Percentiles rank a stretch among this genome's conserved stretches.
phyloP scores from a whole-genome alignment of 1,140 invertebrate species.

The Orius insidiosus region DNA sequence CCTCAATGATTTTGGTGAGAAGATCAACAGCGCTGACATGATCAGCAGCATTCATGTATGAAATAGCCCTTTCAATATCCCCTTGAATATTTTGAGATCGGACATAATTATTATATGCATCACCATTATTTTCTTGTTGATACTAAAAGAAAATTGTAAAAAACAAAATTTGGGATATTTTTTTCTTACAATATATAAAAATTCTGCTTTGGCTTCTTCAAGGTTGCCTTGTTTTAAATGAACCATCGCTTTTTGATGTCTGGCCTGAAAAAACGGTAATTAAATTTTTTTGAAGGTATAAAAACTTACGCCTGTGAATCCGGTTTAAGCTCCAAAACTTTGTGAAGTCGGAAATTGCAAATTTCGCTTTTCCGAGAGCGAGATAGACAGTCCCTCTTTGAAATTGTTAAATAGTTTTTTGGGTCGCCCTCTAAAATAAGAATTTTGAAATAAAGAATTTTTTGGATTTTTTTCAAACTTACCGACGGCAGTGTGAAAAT shows the following conservation, averaged over 20 bases:
- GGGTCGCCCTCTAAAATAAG: conserved; percentile 76
- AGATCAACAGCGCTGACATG: conserved; percentile 49
- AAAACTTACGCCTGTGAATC: conserved; percentile 59
- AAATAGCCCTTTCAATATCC: conserved; percentile 47
- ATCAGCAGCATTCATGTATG: conserved; percentile 45
- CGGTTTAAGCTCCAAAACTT: conserved; percentile 80
- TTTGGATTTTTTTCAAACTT: conserved; percentile 25
- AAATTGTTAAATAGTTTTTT: conserved; percentile 87
- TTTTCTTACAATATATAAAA: conserved; percentile 61
- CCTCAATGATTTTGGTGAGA: conserved; percentile 59
- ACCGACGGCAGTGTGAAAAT: conserved; percentile 97
- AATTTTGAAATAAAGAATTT: conserved; percentile 15
- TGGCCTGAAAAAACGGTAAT: conserved; percentile 35
- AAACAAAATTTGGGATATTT: not conserved
- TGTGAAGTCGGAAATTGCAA: conserved; percentile 84
- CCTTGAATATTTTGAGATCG: conserved; percentile 39
- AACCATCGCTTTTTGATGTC: conserved; percentile 70
- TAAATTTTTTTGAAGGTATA: not conserved
- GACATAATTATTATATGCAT: conserved; percentile 47
- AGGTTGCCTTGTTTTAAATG: conserved; percentile 79
- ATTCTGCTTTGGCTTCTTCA: conserved; percentile 64
- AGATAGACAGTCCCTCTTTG: conserved; percentile 92
- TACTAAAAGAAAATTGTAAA: conserved; percentile 34
- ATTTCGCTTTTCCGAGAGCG: conserved; percentile 87
- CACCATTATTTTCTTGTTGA: conserved; percentile 53